phyloP scores from a whole-genome alignment of 2,888 invertebrate species.

The Drosophila sordidapex region DNA sequence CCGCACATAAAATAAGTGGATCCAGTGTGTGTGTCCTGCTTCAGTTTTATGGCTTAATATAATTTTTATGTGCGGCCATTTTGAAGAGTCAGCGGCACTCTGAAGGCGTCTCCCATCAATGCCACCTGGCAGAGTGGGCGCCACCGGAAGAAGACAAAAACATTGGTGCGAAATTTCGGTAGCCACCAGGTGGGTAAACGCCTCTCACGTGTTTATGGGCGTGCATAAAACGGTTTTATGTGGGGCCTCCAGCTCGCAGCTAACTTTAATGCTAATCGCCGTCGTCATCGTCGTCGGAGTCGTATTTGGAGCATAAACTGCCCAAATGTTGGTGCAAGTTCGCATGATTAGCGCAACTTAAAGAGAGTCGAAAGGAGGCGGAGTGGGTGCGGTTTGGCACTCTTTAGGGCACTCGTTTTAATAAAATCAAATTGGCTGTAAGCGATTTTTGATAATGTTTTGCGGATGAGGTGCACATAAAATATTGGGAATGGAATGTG shows the following conservation, averaged over 20 bases:
- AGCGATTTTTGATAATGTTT: conserved; percentile 63
- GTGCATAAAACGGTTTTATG: conserved; percentile 73
- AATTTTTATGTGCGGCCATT: conserved; percentile 78
- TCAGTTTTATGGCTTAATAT: conserved; percentile 76
- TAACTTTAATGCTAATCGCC: conserved; percentile 78
- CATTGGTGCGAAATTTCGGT: conserved; percentile 40
- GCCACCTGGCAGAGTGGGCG: conserved; percentile 41
- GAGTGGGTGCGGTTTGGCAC: neutral
- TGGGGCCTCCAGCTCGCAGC: conserved; percentile 26
- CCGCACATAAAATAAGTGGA: conserved; percentile 64
- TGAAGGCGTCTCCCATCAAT: conserved; percentile 33
- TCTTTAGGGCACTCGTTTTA: conserved; percentile 52
- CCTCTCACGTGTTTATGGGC: conserved; percentile 69
- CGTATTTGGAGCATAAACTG: conserved; percentile 57
- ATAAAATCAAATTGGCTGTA: conserved; percentile 72
- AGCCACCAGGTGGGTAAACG: conserved; percentile 41
- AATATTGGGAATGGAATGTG: conserved; percentile 29
- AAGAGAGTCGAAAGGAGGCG: neutral
- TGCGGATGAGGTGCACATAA: conserved; percentile 47
- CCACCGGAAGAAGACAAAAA: conserved; percentile 21
- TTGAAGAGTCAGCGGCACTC: conserved; percentile 45
- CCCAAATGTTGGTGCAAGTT: conserved; percentile 28
- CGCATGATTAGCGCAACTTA: conserved; percentile 62
- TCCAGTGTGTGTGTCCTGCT: conserved; percentile 1
- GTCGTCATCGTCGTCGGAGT: conserved; percentile 52